Evolutionary conservation across 2,797 vertebrate species (phyloP).

Genomic region (Acrossocheilus wenchowensis): DNA sequence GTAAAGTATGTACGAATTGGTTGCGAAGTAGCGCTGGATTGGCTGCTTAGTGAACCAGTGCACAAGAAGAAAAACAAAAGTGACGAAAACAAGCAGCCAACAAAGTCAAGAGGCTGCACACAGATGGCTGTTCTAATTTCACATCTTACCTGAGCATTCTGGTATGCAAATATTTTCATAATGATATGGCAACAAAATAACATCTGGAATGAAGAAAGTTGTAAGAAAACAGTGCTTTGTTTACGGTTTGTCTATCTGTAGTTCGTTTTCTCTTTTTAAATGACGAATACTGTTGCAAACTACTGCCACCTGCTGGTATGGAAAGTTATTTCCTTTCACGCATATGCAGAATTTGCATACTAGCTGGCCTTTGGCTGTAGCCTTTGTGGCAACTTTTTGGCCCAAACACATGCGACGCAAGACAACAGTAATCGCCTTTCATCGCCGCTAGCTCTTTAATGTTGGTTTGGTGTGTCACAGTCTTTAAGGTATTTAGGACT

Average conservation of each 20-base stretch:
- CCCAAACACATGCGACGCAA: neutral
- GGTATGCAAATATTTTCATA: neutral
- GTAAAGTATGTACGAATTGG: no score
- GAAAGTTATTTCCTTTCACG: neutral
- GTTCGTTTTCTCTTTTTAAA: neutral
- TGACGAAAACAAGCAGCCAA: neutral
- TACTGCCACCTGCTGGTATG: neutral
- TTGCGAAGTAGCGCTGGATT: neutral
- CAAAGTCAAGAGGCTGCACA: neutral
- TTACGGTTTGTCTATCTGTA: neutral
- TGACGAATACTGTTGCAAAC: neutral
- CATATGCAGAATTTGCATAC: neutral
- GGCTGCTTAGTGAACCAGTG: neutral
- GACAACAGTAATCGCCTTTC: neutral
- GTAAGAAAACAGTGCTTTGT: neutral
- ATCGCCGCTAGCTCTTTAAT: neutral
- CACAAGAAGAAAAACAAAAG: neutral
- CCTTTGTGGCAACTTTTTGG: neutral
- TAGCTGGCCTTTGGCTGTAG: neutral
- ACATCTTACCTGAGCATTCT: neutral
- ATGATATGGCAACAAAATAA: neutral
- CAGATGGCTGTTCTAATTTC: conserved; percentile 1
- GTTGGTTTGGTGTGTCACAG: neutral
- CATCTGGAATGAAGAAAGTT: neutral
- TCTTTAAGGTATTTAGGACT: conserved; percentile 15